A percentile compares a stretch with the other conserved stretches of the same genome.
Evolutionary conservation across 2,113 vertebrate species (phyloP).

Genomic region (Coreoperca whiteheadi): DNA sequence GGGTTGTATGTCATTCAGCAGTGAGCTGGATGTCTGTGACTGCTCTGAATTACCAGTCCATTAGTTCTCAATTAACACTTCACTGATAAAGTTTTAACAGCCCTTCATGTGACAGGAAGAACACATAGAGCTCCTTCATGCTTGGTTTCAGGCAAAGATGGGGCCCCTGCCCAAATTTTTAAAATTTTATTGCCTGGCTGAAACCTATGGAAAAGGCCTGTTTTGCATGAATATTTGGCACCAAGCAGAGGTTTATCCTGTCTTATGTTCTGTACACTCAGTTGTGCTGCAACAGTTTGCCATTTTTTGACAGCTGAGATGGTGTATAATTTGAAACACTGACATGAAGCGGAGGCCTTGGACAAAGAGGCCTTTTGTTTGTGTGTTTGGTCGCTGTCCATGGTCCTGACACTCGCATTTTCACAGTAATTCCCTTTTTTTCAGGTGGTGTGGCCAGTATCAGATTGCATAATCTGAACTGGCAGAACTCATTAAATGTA

Average conservation of each 20-base stretch:
- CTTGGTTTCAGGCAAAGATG: conserved; percentile 69
- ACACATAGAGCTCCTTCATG: conserved; percentile 67
- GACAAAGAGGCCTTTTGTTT: conserved; percentile 84
- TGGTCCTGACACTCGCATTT: conserved; percentile 84
- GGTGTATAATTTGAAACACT: conserved; percentile 77
- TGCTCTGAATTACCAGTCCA: conserved; percentile 72
- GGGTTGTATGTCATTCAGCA: conserved; percentile 65
- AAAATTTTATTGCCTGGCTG: conserved; percentile 80
- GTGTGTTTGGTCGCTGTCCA: conserved; percentile 81
- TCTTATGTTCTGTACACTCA: conserved; percentile 73
- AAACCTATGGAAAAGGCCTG: conserved; percentile 79
- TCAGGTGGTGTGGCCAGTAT: conserved; percentile 49
- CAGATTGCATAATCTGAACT: conserved; percentile 67
- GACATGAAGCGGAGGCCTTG: conserved; percentile 61
- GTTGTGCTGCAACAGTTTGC: conserved; percentile 63
- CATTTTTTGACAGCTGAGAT: conserved; percentile 77
- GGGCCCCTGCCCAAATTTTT: conserved; percentile 75
- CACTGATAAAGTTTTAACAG: conserved; percentile 71
- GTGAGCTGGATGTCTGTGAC: conserved; percentile 42
- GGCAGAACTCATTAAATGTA: conserved; percentile 64
- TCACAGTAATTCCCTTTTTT: conserved; percentile 64
- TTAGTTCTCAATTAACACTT: conserved; percentile 81
- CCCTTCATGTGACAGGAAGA: conserved; percentile 71
- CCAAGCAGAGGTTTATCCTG: conserved; percentile 56
- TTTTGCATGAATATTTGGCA: conserved; percentile 83